Evolutionary conservation across 2,888 invertebrate species (phyloP), one percentile per base, ranked within the genome.

Genomic region (Adela reaumurella): DNA sequence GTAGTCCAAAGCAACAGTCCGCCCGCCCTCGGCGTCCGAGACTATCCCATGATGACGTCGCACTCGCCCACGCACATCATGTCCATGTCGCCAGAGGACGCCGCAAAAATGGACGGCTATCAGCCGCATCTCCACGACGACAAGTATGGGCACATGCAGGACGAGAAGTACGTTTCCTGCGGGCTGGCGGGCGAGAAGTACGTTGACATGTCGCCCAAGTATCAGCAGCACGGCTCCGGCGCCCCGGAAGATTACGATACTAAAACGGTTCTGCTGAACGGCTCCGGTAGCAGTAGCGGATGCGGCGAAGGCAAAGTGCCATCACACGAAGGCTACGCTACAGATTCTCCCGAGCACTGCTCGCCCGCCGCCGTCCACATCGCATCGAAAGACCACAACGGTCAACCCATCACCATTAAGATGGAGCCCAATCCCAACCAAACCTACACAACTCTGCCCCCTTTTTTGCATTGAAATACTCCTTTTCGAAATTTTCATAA

Each of bases 401-500:
- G 65, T 49, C 82, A 68, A 56, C 72, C 62, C 41, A 82, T 67
- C 55, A 82, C 71, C 58, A 77, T 83, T 47, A 84, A 84, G 57
- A 83, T 77, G 74, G 84, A 84, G 59, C 82, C 83, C 18, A 77
- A 71, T 43, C 63, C 64, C 58, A 81, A 68, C 54, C 86, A 86
- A 62, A 82, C 81, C 46, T 88, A 87, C 62, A 87, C 88, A 42
- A 83, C 87, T 49, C 70, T 88, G 71, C 88, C 88, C 76, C 87
- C 88, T 84, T 88, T 89, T 87, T 82, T 87, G 84, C 87, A 87
- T 77, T 87, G 80, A 80, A 80, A 79, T 80, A 80, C 80, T 80
- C 80, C 70, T 78, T 80, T 77, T 77, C 80, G 74, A 80, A 79
- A 77, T 71, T 78, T 68, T 70, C 74, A 61, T 71, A 41, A 51